Evolutionary conservation across 2,113 vertebrate species (phyloP).

Genomic region (Hemicordylus capensis): DNA sequence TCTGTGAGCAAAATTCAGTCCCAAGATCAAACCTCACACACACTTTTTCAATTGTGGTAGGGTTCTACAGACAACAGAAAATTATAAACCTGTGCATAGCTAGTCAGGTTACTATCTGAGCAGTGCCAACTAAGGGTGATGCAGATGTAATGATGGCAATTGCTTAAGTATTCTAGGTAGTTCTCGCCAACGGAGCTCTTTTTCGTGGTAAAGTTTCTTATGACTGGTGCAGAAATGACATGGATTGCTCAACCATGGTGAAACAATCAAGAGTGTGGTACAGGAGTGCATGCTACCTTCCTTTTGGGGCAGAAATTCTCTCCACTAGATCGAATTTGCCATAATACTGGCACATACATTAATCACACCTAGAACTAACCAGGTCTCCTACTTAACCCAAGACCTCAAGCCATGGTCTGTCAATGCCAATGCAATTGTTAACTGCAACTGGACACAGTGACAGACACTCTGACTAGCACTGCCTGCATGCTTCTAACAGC

Average conservation of each 20-base stretch:
- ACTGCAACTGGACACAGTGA: background rate
- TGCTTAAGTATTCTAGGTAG: background rate
- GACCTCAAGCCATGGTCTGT: background rate
- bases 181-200: background rate
- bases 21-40: no score
- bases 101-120: background rate
- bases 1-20: no score
- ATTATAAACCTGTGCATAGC: no score
- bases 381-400: background rate
- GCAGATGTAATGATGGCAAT: background rate
- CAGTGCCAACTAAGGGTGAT: background rate
- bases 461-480: background rate
- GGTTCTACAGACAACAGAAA: no score
- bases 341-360: background rate
- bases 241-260: background rate
- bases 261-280: background rate
- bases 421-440: background rate
- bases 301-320: no score
- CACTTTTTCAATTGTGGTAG: background rate
- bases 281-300: background rate
- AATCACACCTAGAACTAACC: background rate
- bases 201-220: background rate
- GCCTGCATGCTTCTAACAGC: no score
- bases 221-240: background rate
- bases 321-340: no score